Base-by-base conservation (phyloP, 2,113 vertebrate species). In the Tetrax tetrax region DNA sequence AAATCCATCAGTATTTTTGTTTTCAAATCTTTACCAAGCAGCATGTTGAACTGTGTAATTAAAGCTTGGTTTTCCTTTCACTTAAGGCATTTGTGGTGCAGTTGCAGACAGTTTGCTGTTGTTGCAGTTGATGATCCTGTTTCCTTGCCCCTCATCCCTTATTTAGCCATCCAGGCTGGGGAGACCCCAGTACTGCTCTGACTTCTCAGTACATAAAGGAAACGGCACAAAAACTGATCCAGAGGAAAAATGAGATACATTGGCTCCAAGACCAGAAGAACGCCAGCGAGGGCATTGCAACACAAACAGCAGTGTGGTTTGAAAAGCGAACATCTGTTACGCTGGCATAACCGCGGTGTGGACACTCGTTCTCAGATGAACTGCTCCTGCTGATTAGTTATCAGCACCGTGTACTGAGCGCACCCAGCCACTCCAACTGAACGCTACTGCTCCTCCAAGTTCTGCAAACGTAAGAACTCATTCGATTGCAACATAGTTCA, bases 231-330 rank as follows among this genome's bases (percentile, higher is more conserved):
- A 63, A 85, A n/a, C 54, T 54, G 35, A 72, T 28, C 29, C 45
- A 66, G 45, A 83, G 23, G 12, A 35, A 88, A 79, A 84, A 37
- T 4, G 3, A 68, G 28, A 33, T 33, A 37, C 61, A 61, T 43
- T 37, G 23, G 27, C 63, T 76, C 48, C 56, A 75, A 76, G 48
- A 75, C 24, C 33, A 61, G 54, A 64, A 56, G 9, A 51, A 82
- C 3, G 23, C 56, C 43, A 60, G 15, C 0, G 2, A 78, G 53
- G 21, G 24, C 2, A 1, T 0, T 33, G 31, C 47, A 54, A n/a
- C 21, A 60, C 41, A 80, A 84, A 43, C 3, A 56, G 9, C 27
- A 50, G 47, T 7, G 31, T 31, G 16, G 50, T 0, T 69, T 17
- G 61, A 63, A 89, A 69, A 80, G 47, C 20, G 45, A 35, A 45